Evolutionary conservation across 2,113 vertebrate genomes (phyloP).

Genomic region (Tachysurus vachellii): DNA sequence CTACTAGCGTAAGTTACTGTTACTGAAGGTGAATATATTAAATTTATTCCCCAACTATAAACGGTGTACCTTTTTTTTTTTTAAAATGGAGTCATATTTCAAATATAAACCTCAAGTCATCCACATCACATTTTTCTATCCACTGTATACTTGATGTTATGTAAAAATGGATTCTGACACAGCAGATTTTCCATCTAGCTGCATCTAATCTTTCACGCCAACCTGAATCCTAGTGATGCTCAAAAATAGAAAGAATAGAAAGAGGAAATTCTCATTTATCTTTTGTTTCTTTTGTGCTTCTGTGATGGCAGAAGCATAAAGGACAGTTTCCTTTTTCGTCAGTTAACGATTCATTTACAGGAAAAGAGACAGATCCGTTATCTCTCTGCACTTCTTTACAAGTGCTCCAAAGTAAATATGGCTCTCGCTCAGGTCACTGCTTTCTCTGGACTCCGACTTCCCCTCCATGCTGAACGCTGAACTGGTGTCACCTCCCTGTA

Average conservation of each 20-base stretch:
- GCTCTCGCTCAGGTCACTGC: conserved; percentile 46
- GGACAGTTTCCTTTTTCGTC: conserved; percentile 57
- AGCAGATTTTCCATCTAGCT: conserved; percentile 39
- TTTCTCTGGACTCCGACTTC: conserved; percentile 42
- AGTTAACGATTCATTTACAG: conserved; percentile 57
- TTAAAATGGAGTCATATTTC: neutral
- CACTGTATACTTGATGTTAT: neutral
- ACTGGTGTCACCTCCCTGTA: conserved; percentile 32
- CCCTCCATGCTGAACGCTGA: conserved; percentile 29
- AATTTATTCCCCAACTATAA: neutral
- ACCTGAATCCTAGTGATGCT: conserved; percentile 17
- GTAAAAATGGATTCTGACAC: conserved; percentile 23
- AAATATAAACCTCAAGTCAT: neutral
- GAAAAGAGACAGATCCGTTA: conserved; percentile 61
- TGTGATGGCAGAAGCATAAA: conserved; percentile 62
- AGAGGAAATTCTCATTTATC: conserved; percentile 30
- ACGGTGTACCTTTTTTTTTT: neutral
- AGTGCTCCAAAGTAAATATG: conserved; percentile 65
- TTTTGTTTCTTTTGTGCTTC: conserved; percentile 45
- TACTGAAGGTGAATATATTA: too few relatives aligned
- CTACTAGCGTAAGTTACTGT: too few relatives aligned
- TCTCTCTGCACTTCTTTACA: conserved; percentile 65
- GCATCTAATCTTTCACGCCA: conserved; percentile 30
- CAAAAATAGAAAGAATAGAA: conserved; percentile 46
- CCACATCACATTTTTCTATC: neutral